Evolutionary conservation across 1,140 invertebrate species (phyloP).

Genomic region (Meloidogyne hapla): DNA sequence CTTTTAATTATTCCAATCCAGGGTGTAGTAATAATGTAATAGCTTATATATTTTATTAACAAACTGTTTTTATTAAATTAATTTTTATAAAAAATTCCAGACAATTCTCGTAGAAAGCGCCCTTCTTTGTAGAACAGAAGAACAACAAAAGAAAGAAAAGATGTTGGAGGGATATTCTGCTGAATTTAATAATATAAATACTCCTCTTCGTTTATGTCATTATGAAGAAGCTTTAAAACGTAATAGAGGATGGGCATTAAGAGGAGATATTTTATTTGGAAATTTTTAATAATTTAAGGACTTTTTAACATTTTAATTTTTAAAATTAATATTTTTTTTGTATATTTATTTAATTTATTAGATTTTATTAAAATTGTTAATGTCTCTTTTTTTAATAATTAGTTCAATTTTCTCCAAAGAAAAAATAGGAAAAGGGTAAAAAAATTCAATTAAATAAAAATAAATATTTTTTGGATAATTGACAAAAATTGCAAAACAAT

Average conservation of each 20-base stretch:
- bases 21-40: too few species aligned
- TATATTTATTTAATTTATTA: too few species aligned
- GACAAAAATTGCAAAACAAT: too few species aligned
- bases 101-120: constrained; percentile 23
- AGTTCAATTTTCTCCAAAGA: too few species aligned
- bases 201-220: constrained; percentile 14
- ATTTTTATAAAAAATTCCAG: background rate
- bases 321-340: background rate
- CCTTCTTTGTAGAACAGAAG: constrained; percentile 13
- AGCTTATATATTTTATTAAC: too few species aligned
- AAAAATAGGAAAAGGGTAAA: too few species aligned
- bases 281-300: constrained; percentile 15
- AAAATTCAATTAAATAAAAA: too few species aligned
- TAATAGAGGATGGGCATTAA: constrained; percentile 27
- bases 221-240: constrained; percentile 25
- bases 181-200: background rate
- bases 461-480: too few species aligned
- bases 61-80: too few species aligned
- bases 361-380: too few species aligned
- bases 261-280: constrained; percentile 30
- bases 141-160: constrained; percentile 8
- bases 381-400: too few species aligned
- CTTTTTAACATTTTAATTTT: background rate
- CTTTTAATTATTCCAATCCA: too few species aligned
- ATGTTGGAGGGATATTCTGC: background rate